Conservation (phyloP, 2,888 invertebrate genomes). For the Leptopilina syphax region DNA sequence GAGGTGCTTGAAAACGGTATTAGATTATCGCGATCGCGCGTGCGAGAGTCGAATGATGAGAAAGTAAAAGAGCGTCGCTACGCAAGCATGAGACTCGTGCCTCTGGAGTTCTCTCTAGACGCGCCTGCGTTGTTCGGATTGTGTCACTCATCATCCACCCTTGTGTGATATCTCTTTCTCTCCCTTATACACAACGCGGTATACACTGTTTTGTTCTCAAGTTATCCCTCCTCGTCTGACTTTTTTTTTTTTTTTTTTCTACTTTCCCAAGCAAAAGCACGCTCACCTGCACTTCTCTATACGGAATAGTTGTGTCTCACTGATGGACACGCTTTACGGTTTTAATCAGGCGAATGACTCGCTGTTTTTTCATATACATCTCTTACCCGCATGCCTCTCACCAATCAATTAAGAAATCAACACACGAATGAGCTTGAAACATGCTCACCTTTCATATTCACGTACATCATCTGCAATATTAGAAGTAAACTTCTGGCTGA, state of each 20-base stretch:
- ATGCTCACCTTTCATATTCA: no score
- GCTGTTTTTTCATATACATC: slow-evolving; percentile 13
- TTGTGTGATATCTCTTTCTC: slow-evolving; percentile 11
- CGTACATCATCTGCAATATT: no score
- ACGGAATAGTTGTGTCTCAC: background rate
- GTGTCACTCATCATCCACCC: slow-evolving; percentile 30
- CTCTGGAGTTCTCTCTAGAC: background rate
- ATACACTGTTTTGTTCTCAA: slow-evolving; percentile 20
- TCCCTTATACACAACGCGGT: background rate
- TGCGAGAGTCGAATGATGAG: slow-evolving; percentile 66
- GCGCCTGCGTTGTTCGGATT: slow-evolving; percentile 39
- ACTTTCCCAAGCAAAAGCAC: background rate
- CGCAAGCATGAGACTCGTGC: slow-evolving; percentile 45
- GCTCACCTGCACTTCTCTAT: slow-evolving; percentile 17
- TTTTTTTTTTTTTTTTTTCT: background rate
- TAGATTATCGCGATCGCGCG: slow-evolving; percentile 56
- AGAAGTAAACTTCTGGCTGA: no score
- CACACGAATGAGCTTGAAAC: slow-evolving; percentile 6
- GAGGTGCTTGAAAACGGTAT: background rate
- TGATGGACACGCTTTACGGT: slow-evolving; percentile 19
- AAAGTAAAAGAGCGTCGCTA: slow-evolving; percentile 49
- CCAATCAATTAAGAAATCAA: slow-evolving; percentile 7
- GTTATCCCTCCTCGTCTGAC: slow-evolving; percentile 20
- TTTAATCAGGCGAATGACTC: slow-evolving; percentile 31
- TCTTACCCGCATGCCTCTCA: background rate